These are phyloP conservation scores for Diploptera punctata DNA, from an alignment of 2,888 invertebrate genomes.

Conservation along the genomic window DNA sequence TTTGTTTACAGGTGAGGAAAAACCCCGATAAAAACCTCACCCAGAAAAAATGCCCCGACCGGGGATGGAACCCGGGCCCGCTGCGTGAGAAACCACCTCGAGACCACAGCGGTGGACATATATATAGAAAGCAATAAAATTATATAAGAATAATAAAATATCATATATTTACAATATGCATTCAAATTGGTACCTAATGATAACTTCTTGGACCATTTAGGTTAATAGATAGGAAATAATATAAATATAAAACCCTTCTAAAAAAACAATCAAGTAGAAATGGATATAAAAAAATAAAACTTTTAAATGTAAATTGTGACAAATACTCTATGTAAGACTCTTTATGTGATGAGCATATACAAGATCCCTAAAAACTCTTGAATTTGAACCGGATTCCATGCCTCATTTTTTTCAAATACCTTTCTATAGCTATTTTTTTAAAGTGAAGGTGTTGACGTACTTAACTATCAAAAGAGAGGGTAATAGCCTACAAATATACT, in stretches of 20 bases:
- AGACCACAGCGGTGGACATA: no score
- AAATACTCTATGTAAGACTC: background rate
- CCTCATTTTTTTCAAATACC: conserved; percentile 6
- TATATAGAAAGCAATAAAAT: no score
- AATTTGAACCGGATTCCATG: background rate
- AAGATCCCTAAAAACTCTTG: background rate
- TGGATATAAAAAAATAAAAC: background rate
- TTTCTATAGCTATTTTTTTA: background rate
- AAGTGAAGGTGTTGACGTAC: conserved; percentile 17
- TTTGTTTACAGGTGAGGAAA: no score
- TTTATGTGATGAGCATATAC: background rate
- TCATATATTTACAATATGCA: no score
- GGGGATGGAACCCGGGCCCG: no score
- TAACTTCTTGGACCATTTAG: no score
- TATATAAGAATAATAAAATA: no score
- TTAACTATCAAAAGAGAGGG: background rate
- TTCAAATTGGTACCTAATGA: no score
- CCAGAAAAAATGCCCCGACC: no score
- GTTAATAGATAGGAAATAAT: no score
- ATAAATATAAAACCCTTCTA: background rate
- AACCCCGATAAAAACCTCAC: no score
- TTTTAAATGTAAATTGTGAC: conserved; percentile 12
- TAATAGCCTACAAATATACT: conserved; percentile 20
- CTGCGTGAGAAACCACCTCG: no score
- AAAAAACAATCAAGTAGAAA: background rate